Evolutionary conservation across 2,888 invertebrate genomes (phyloP), one percentile per base, ranked within the genome.

Genomic region (Apamea monoglypha): DNA sequence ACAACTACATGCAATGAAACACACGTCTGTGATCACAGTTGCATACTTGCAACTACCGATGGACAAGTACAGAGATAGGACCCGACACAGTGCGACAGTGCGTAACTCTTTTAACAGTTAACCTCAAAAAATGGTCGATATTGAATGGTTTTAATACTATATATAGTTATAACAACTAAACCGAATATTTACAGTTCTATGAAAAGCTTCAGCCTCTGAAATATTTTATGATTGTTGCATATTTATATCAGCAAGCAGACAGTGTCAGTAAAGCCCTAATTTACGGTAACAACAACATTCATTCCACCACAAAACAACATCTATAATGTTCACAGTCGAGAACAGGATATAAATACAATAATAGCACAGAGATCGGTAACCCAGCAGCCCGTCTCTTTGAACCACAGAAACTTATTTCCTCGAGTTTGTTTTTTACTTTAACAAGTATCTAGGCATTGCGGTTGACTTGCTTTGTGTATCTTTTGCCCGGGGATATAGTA

Each of bases 381-480:
- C n/a, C 67, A 66, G 50, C 61, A 71, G 16, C 44, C n/a, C 47
- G 36, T 70, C 53, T 71, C 71, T 80, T 74, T 63, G 66, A 72
- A 76, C 74, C 74, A 69, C 80, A 72, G 59, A 69, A 84, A 74
- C 68, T 69, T 76, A 80, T 85, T 76, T 80, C 64, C 25, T 7
- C 2, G 47, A 16, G 3, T 73, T 56, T 29, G 1, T 64, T 76
- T 80, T 87, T 76, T 84, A 47, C 68, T 73, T 32, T 76, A 83
- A 12, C 10, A 47, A 47, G 56, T 64, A 36, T 50, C 47, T 61
- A 36, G 10, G 18, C 12, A 64, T 32, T 73, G 66, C 36, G 40
- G 61, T 64, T 59, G 25, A 74, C 47, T 74, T 59, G 74, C 66
- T 87, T 76, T 74, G 71, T 76, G 47, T 64, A 61, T 69, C 44